Conservation (phyloP, 2,888 invertebrate species). For the Erebia aethiops region DNA sequence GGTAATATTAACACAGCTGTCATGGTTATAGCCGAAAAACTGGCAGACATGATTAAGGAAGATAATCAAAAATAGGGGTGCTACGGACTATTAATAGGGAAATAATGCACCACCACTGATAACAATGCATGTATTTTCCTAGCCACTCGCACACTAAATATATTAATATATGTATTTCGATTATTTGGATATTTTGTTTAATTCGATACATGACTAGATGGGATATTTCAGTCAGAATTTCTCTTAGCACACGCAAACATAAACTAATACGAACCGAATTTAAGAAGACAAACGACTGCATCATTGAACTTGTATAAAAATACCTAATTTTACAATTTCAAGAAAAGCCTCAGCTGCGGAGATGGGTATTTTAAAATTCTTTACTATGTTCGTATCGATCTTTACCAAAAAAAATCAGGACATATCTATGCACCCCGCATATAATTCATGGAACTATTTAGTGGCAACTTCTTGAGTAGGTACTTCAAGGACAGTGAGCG, state of each 20-base stretch:
- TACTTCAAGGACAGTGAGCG: constrained; percentile 76
- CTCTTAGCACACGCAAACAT: constrained; percentile 27
- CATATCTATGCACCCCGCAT: constrained; percentile 41
- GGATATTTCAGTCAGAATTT: background rate
- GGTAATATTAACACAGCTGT: constrained; percentile 89
- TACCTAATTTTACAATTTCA: constrained; percentile 57
- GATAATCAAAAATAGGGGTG: background rate
- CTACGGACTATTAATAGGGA: background rate
- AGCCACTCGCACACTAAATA: background rate
- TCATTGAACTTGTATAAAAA: constrained; percentile 53
- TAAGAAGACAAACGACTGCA: constrained; percentile 53
- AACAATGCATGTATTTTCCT: background rate
- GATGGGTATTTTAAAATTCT: too few species aligned
- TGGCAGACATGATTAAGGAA: constrained; percentile 87
- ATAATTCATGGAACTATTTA: constrained; percentile 83
- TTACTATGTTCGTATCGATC: too few species aligned
- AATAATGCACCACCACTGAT: background rate
- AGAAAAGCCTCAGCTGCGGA: constrained; percentile 84
- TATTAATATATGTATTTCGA: background rate
- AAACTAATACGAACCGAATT: constrained; percentile 30
- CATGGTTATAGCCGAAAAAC: constrained; percentile 92
- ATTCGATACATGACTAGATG: background rate
- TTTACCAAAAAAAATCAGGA: too few species aligned
- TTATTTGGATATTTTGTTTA: background rate
- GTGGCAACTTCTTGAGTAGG: constrained; percentile 67